Percentiles rank a stretch among this genome's conserved stretches.
Evolutionary conservation across 2,888 invertebrate species (phyloP).

Genomic region (Nephrotoma flavescens): DNA sequence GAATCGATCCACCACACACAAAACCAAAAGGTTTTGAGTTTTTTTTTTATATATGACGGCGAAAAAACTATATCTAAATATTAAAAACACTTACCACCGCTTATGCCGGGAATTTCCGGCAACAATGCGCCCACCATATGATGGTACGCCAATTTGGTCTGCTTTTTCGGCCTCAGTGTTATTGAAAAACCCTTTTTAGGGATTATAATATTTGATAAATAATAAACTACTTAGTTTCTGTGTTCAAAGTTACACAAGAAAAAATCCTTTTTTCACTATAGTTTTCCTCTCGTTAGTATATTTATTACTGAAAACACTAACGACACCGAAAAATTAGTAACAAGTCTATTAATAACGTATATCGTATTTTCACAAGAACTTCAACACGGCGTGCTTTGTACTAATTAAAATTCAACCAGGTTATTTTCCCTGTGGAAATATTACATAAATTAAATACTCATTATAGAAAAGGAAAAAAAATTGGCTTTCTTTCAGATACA

Average conservation of each 20-base stretch:
- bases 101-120: conserved; percentile 23
- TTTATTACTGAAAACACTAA: background rate
- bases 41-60: background rate
- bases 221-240: background rate
- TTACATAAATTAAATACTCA: background rate
- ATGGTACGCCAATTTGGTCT: conserved; percentile 15
- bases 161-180: background rate
- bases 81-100: conserved; percentile 19
- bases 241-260: background rate
- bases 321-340: background rate
- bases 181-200: background rate
- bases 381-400: background rate
- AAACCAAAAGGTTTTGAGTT: background rate
- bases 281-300: background rate
- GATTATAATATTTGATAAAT: background rate
- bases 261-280: background rate
- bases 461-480: background rate
- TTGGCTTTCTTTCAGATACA: background rate
- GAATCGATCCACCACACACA: background rate
- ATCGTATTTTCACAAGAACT: background rate
- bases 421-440: background rate
- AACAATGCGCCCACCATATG: conserved; percentile 28
- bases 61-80: background rate
- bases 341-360: background rate
- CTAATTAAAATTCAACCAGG: background rate